Evolutionary conservation across 2,113 vertebrate species (phyloP), one percentile per base, ranked within the genome.

Genomic region (Mobula birostris): DNA sequence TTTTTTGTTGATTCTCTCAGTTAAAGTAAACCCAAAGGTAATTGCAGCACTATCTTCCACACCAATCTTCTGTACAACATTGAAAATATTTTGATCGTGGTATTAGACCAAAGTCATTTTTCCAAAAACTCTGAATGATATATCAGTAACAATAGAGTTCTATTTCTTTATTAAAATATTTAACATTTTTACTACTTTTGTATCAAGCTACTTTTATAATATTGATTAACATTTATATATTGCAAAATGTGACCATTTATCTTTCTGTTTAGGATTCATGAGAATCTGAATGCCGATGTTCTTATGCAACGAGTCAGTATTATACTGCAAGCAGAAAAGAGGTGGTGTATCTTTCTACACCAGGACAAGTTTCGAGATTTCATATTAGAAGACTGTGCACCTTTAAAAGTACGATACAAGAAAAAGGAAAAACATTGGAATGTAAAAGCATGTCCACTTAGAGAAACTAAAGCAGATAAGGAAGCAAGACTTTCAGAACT

Each of bases 261-360:
- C 27, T 93, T 93, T 76, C 29, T 48, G 19, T 72, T 92, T 21
- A 93, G 91, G 56, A 29, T 72, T 74, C 17, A 72, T 29, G 91
- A 93, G 68, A 74, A 76, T 93, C 48, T 74, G 66, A 74, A 93
- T 48, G 70, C 68, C 11, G 74, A 29, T 74, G 70, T 93, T 27
- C 70, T 93, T 56, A 93, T 93, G 91, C 68, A 74, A 32, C 19
- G 91, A 93, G 11, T 93, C 91, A 72, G 27, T 74, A 76, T 93
- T 76, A 76, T 93, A 93, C 32, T 93, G n/a, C 36, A 56, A 27
- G 24, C 24, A 93, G 91, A 93, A 24, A 93, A 72, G 48, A 56
- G 21, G 40, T 93, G 91, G 91, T 2, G 2, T 93, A 14, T 19
- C 68, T 29, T 21, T 21, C 36, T 93, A 32, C 36, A 93, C 68